phyloP scores from a whole-genome alignment of 2,113 vertebrate genomes.

The Addax nasomaculatus region DNA sequence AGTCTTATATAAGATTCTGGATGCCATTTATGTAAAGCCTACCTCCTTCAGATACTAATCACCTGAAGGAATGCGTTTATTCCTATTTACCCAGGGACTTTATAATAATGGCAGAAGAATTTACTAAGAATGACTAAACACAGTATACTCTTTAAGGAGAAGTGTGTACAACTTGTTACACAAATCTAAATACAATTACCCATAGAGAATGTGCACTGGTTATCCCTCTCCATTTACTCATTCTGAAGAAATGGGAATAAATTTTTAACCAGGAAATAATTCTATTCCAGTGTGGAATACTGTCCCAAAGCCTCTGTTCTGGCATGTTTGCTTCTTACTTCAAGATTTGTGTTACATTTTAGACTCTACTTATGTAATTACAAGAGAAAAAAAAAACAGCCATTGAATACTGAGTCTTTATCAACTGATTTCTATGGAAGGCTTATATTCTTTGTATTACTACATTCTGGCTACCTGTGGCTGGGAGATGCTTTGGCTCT shows the following conservation, averaged over 20 bases:
- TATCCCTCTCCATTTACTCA: background rate
- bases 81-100: background rate
- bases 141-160: background rate
- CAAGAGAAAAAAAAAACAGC: background rate
- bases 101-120: background rate
- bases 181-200: background rate
- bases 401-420: slow-evolving; percentile 7
- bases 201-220: background rate
- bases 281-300: background rate
- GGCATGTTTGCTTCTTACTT: background rate
- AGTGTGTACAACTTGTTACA: background rate
- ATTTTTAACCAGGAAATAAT: slow-evolving; percentile 1
- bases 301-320: background rate
- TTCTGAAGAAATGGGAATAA: background rate
- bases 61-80: background rate
- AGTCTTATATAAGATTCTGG: background rate
- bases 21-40: background rate
- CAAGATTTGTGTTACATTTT: background rate
- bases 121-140: background rate
- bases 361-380: background rate
- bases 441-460: background rate
- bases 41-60: background rate
- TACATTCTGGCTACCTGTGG: background rate
- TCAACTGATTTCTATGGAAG: background rate
- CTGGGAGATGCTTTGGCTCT: background rate